phyloP scores from a whole-genome alignment of 2,888 invertebrate species.

The Muscina levida region DNA sequence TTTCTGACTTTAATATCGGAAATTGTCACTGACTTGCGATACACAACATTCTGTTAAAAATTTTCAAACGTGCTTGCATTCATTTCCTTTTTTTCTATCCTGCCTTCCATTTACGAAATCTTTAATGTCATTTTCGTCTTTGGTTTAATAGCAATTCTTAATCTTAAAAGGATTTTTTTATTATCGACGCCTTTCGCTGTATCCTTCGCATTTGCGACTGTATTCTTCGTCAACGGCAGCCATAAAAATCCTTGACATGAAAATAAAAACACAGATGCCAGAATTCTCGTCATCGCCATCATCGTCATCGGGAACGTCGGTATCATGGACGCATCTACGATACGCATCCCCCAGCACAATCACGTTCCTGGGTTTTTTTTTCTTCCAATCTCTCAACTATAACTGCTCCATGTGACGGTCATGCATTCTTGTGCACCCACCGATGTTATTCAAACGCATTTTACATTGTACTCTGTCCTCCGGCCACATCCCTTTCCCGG shows the following conservation, averaged over 20 bases:
- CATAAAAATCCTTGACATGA: conserved; percentile 51
- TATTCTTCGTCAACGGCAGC: conserved; percentile 31
- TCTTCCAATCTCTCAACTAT: neutral
- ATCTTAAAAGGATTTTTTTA: conserved; percentile 74
- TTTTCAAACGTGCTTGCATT: conserved; percentile 62
- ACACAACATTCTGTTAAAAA: conserved; percentile 60
- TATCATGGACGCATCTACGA: conserved; percentile 11
- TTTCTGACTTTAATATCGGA: neutral
- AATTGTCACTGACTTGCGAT: conserved; percentile 48
- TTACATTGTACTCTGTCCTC: too few species aligned
- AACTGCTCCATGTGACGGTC: neutral
- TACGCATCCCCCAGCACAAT: conserved; percentile 16
- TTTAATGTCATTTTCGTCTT: conserved; percentile 58
- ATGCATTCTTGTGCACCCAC: conserved; percentile 51
- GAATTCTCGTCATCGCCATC: neutral
- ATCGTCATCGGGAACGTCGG: neutral
- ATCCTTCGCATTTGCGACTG: conserved; percentile 33
- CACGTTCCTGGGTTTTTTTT: conserved; percentile 15
- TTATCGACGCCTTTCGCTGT: conserved; percentile 67
- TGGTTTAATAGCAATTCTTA: conserved; percentile 65
- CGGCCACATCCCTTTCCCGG: conserved; percentile 35
- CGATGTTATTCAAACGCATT: conserved; percentile 13
- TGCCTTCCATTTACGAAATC: neutral
- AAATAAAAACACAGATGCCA: conserved; percentile 29
- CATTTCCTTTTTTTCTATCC: conserved; percentile 55